phyloP scores from a whole-genome alignment of 2,888 invertebrate genomes.

The Euproctis similis region DNA sequence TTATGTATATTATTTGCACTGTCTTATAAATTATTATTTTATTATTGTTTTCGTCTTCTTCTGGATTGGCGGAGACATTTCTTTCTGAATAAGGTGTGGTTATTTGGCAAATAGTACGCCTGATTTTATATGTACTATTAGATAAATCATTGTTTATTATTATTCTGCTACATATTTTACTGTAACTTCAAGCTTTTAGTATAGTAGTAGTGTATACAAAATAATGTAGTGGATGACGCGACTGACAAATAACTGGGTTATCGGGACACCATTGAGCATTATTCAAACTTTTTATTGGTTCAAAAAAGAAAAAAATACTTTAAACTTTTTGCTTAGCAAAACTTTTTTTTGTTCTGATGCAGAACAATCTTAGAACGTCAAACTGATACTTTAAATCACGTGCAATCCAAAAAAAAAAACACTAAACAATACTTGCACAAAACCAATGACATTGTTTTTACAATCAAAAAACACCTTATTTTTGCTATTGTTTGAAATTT shows the following conservation, averaged over 20 bases:
- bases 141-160: no score
- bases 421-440: constrained; percentile 53
- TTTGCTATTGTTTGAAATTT: constrained; percentile 48
- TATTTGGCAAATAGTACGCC: no score
- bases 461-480: constrained; percentile 70
- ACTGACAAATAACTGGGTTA: constrained; percentile 26
- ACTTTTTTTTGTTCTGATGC: no score
- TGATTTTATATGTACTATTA: no score
- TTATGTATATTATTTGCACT: constrained; percentile 14
- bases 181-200: no score
- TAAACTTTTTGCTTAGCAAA: constrained; percentile 26
- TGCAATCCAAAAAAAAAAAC: constrained; percentile 27
- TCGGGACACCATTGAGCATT: background rate
- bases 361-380: constrained; percentile 42
- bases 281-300: background rate
- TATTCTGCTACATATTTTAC: no score
- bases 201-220: no score
- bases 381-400: constrained; percentile 26
- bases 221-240: no score
- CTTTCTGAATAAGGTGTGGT: no score
- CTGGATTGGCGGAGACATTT: no score
- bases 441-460: constrained; percentile 42
- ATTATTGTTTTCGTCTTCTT: no score
- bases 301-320: constrained; percentile 24
- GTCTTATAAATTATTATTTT: constrained; percentile 14